Percentiles rank a stretch among this genome's conserved stretches.
phyloP scores from a whole-genome alignment of 37 sponge, comb jelly and placozoan genomes.

The Chondrilla cf. caribensis region DNA sequence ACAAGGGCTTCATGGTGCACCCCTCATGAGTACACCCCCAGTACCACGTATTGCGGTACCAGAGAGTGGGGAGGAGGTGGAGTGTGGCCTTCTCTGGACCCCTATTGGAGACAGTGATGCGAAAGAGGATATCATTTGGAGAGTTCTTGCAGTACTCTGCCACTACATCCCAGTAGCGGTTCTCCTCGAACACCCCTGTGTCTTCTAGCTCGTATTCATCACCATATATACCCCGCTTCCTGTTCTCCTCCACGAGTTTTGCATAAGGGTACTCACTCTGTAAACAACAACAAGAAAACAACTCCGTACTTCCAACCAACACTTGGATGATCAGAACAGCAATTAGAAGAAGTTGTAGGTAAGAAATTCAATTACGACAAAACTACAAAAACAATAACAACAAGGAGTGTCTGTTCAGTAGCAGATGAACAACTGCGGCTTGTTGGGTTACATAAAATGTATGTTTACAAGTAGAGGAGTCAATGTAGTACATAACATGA shows the following conservation, averaged over 20 bases:
- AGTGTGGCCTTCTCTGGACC: slow-evolving; percentile 57
- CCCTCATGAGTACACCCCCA: slow-evolving; percentile 98
- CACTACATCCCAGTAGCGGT: slow-evolving; percentile 86
- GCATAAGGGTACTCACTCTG: slow-evolving; percentile 77
- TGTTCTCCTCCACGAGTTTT: slow-evolving; percentile 75
- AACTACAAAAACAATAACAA: no score
- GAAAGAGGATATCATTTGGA: slow-evolving; percentile 76
- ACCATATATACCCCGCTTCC: slow-evolving; percentile 39
- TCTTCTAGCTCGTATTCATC: slow-evolving; percentile 87
- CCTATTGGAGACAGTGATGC: slow-evolving; percentile 75
- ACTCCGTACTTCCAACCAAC: no score
- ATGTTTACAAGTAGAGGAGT: no score
- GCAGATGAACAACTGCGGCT: no score
- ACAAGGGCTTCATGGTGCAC: slow-evolving; percentile 75
- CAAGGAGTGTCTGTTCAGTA: no score
- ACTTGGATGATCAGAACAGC: no score
- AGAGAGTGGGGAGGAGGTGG: slow-evolving; percentile 91
- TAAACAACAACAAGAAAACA: no score
- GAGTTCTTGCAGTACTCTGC: slow-evolving; percentile 84
- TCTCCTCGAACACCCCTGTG: slow-evolving; percentile 78
- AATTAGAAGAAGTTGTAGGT: no score
- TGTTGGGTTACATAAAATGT: not conserved
- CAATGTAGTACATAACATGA: no score
- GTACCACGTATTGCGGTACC: slow-evolving; percentile 97
- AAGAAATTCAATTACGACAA: no score